Evolutionary conservation across 2,888 invertebrate genomes (phyloP).

Genomic region (Dicranocentrus wangi): DNA sequence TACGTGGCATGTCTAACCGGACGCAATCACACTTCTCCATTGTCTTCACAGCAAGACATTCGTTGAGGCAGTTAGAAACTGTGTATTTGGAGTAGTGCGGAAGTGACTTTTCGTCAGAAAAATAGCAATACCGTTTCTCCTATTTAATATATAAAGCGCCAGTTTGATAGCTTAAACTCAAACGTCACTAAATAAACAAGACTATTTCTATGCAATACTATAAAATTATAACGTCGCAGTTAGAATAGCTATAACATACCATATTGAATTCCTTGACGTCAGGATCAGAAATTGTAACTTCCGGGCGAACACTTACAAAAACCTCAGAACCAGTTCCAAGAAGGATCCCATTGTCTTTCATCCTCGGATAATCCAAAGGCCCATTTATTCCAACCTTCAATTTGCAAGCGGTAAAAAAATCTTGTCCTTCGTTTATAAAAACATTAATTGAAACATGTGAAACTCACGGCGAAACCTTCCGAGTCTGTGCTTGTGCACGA

Average conservation of each 20-base stretch:
- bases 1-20: slow-evolving; percentile 70
- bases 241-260: no score
- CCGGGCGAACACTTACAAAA: slow-evolving; percentile 53
- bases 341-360: slow-evolving; percentile 63
- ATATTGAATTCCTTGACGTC: slow-evolving; percentile 12
- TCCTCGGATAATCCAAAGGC: slow-evolving; percentile 38
- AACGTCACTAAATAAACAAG: no score
- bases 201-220: no score
- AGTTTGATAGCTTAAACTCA: no score
- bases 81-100: slow-evolving; percentile 66
- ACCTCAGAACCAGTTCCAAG: slow-evolving; percentile 36
- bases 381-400: slow-evolving; percentile 17
- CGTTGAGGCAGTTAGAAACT: slow-evolving; percentile 66
- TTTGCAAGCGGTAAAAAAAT: no score
- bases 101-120: slow-evolving; percentile 61
- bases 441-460: no score
- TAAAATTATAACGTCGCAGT: no score
- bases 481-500: slow-evolving; percentile 69
- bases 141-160: no score
- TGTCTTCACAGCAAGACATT: slow-evolving; percentile 66
- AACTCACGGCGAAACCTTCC: slow-evolving; percentile 31
- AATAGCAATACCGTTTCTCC: slow-evolving; percentile 68
- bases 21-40: slow-evolving; percentile 61
- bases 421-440: no score
- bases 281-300: slow-evolving; percentile 58